Evolutionary conservation across 2,797 vertebrate species (phyloP).

Genomic region (Calcarius lapponicus): DNA sequence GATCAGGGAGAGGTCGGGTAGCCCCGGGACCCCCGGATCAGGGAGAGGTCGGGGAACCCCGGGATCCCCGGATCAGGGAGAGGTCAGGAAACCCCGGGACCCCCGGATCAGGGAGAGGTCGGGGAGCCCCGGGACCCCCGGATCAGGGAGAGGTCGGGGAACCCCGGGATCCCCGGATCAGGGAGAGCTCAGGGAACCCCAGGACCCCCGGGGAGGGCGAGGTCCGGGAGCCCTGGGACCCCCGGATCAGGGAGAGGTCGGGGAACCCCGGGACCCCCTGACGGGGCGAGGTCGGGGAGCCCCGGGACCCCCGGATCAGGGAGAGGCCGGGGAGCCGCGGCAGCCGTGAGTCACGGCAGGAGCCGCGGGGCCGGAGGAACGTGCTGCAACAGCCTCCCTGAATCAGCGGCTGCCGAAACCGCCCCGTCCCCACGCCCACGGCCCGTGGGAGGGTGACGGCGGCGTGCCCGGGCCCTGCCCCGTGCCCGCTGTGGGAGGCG

Average conservation of each 20-base stretch:
- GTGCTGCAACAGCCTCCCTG: slow-evolving; percentile 4
- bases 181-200: too few species aligned
- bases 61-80: too few species aligned
- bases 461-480: not conserved
- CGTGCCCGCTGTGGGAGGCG: accelerated
- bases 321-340: not conserved
- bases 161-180: too few species aligned
- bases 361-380: not conserved
- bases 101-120: not conserved
- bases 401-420: slow-evolving; percentile 46
- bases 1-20: not conserved
- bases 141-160: too few species aligned
- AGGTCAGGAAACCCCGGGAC: too few species aligned
- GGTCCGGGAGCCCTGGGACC: not conserved
- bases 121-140: not conserved
- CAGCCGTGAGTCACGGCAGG: not conserved
- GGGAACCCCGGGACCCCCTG: too few species aligned
- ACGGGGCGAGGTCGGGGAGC: not conserved
- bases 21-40: not conserved
- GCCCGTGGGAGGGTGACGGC: not conserved
- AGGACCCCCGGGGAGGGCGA: too few species aligned
- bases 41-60: too few species aligned
- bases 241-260: not conserved
- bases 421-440: not conserved
- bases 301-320: too few species aligned